Percentiles rank a stretch among this genome's conserved stretches.
These are phyloP conservation scores for Hafferia zeledoni DNA, from an alignment of 2,797 vertebrate genomes.

Conservation along the genomic window DNA sequence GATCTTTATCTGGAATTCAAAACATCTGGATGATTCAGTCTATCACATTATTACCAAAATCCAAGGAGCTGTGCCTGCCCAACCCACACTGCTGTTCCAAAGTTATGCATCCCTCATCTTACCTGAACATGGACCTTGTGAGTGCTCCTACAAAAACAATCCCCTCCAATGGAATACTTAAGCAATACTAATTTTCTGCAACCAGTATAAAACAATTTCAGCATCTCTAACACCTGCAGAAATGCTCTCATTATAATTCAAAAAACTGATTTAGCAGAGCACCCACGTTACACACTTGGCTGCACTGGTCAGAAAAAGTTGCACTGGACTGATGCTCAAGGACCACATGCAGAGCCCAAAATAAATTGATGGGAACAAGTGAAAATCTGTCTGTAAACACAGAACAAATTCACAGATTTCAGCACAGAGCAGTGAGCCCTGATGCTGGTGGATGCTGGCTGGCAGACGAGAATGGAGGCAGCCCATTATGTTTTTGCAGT, in stretches of 20 bases:
- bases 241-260: neutral
- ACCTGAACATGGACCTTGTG: neutral
- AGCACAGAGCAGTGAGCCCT: neutral
- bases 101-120: neutral
- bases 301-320: neutral
- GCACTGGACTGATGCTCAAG: neutral
- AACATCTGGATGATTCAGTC: neutral
- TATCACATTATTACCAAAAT: neutral
- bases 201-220: neutral
- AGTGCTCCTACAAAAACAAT: neutral
- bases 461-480: neutral
- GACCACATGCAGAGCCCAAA: neutral
- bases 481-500: neutral
- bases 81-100: neutral
- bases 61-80: neutral
- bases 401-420: neutral
- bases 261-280: neutral
- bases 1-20: neutral
- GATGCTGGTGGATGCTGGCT: neutral
- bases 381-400: conserved; percentile 26
- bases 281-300: neutral
- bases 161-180: neutral
- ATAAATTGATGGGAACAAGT: conserved; percentile 7
- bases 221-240: neutral
- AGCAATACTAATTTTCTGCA: neutral